Evolutionary conservation across 2,113 vertebrate genomes (phyloP).

Genomic region (Chionis minor): DNA sequence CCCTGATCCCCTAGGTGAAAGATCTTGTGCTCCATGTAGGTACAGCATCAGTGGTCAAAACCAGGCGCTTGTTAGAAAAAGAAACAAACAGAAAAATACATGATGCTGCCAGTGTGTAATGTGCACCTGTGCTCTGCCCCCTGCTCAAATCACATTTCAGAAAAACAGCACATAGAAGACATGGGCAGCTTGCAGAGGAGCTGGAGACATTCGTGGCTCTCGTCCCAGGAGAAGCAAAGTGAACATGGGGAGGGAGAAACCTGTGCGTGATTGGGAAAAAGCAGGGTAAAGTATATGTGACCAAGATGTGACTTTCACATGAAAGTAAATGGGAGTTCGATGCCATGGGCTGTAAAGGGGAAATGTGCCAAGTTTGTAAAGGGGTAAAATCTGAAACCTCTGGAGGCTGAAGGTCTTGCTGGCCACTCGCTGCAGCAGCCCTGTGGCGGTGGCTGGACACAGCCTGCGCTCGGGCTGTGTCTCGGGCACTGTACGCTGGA

Average conservation of each 20-base stretch:
- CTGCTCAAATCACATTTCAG: neutral
- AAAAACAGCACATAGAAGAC: neutral
- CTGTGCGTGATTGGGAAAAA: neutral
- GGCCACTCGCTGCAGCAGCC: neutral
- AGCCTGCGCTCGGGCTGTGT: fast-evolving
- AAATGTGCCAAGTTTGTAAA: neutral
- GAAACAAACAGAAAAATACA: neutral
- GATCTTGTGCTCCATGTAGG: neutral
- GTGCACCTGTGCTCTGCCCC: neutral
- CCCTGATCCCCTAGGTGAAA: neutral
- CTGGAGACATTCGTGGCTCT: neutral
- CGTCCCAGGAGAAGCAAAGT: neutral
- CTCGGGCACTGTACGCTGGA: neutral
- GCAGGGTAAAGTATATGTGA: neutral
- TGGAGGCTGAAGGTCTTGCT: neutral
- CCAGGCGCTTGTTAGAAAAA: neutral
- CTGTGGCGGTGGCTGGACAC: fast-evolving
- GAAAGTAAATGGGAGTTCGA: neutral
- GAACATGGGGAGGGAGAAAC: neutral
- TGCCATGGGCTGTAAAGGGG: neutral
- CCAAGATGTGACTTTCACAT: neutral
- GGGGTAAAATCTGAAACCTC: neutral
- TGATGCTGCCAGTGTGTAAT: neutral
- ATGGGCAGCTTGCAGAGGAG: neutral
- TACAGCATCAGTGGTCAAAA: neutral